Conservation (phyloP, 2,888 invertebrate species). For the Octonoba sinensis region DNA sequence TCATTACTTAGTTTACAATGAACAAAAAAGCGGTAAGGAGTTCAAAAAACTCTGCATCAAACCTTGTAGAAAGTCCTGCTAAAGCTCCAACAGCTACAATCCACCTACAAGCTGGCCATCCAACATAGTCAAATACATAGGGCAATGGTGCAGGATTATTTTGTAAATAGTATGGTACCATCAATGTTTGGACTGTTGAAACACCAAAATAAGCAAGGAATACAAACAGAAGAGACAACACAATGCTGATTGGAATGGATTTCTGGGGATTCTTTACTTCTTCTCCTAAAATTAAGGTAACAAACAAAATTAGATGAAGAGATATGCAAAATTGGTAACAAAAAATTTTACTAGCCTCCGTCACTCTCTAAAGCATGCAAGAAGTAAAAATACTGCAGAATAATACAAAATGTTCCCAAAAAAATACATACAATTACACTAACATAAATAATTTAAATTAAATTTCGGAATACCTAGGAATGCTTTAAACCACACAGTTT, state of each 20-base stretch:
- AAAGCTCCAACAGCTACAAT: constrained; percentile 86
- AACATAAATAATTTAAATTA: too few species aligned
- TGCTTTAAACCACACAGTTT: too few species aligned
- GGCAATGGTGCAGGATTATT: constrained; percentile 83
- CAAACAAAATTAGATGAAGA: not conserved
- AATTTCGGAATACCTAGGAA: too few species aligned
- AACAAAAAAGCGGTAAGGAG: not conserved
- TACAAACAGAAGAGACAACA: constrained; percentile 84
- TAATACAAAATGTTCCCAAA: too few species aligned
- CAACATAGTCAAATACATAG: constrained; percentile 79
- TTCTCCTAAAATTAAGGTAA: constrained; percentile 77
- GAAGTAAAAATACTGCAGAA: too few species aligned
- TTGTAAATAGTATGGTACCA: constrained; percentile 89
- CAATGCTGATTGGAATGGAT: constrained; percentile 91
- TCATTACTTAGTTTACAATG: too few species aligned
- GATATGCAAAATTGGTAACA: not conserved
- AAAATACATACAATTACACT: too few species aligned
- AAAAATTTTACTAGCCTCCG: too few species aligned
- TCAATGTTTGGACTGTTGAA: constrained; percentile 91
- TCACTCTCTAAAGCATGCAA: too few species aligned
- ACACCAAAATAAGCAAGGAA: constrained; percentile 92
- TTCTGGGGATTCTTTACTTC: constrained; percentile 93
- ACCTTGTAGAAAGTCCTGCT: constrained; percentile 85
- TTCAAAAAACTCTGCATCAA: constrained; percentile 64
- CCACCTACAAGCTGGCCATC: constrained; percentile 84